Conservation (phyloP, 2,888 invertebrate genomes). For the Drosophila pseudotalamancana region DNA sequence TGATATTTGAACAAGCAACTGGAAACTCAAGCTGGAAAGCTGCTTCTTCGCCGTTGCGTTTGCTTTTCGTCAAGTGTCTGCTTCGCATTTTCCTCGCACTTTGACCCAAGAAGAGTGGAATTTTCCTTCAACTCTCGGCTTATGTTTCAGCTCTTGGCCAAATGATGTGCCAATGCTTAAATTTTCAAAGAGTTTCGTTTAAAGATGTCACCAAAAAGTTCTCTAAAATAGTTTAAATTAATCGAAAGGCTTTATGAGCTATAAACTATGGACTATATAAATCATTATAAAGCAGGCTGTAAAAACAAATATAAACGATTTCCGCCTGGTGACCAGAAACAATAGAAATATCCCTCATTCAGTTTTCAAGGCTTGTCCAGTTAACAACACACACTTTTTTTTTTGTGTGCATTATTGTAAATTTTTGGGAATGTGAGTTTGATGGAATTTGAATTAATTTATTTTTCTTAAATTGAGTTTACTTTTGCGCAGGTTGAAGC, state of each 20-base stretch:
- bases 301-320: background rate
- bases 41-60: slow-evolving; percentile 34
- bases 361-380: background rate
- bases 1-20: slow-evolving; percentile 51
- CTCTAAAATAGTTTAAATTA: background rate
- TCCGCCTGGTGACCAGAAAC: background rate
- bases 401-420: background rate
- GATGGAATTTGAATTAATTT: no score
- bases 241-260: no score
- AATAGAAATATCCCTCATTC: background rate
- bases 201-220: background rate
- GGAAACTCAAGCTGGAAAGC: slow-evolving; percentile 43
- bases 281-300: no score
- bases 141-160: slow-evolving; percentile 9
- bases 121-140: slow-evolving; percentile 1
- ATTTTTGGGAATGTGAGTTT: slow-evolving; percentile 3
- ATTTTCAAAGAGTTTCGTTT: slow-evolving; percentile 6
- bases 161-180: slow-evolving; percentile 15
- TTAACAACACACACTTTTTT: background rate
- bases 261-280: no score
- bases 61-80: slow-evolving; percentile 45
- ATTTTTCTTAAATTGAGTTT: no score
- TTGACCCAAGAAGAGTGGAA: background rate
- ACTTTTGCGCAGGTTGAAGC: slow-evolving; percentile 1
- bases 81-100: slow-evolving; percentile 17